Conservation (phyloP, 2,797 vertebrate genomes). For the Ctenopoma multispine region DNA sequence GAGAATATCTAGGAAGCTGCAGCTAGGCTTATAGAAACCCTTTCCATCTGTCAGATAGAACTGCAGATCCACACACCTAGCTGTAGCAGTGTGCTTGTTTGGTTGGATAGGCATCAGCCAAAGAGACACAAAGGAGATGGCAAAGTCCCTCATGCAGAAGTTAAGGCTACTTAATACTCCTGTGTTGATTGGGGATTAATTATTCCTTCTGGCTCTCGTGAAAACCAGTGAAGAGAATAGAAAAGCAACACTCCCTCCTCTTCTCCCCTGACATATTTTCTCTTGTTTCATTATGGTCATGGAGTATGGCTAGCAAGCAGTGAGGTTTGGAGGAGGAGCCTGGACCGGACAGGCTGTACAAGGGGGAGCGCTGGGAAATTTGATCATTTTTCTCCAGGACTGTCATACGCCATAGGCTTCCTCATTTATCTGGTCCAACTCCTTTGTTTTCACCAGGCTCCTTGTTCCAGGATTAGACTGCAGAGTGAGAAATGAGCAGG, state of each 20-base stretch:
- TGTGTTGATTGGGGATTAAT: constrained; percentile 86
- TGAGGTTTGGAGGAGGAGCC: constrained; percentile 56
- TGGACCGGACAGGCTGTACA: constrained; percentile 61
- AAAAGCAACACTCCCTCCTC: constrained; percentile 34
- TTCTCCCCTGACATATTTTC: constrained; percentile 47
- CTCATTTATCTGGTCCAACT: constrained; percentile 83
- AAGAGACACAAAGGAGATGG: constrained; percentile 35
- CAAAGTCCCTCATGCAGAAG: constrained; percentile 56
- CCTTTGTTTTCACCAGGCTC: constrained; percentile 81
- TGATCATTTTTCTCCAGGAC: constrained; percentile 82
- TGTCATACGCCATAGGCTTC: constrained; percentile 81
- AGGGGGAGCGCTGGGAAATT: constrained; percentile 76
- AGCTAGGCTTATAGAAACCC: constrained; percentile 39
- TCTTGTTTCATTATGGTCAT: constrained; percentile 57
- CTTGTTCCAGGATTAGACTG: constrained; percentile 54
- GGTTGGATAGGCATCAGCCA: constrained; percentile 58
- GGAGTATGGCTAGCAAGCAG: constrained; percentile 43
- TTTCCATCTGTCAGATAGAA: constrained; percentile 68
- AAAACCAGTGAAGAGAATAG: constrained; percentile 63
- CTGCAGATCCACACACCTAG: constrained; percentile 45
- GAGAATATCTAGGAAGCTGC: constrained; percentile 43
- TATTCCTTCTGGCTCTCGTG: constrained; percentile 87
- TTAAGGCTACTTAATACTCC: constrained; percentile 75
- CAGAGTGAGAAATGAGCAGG: constrained; percentile 38
- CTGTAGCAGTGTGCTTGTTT: constrained; percentile 51